Evolutionary conservation across 2,797 vertebrate species (phyloP).

Genomic region (Pogonophryne albipinna): DNA sequence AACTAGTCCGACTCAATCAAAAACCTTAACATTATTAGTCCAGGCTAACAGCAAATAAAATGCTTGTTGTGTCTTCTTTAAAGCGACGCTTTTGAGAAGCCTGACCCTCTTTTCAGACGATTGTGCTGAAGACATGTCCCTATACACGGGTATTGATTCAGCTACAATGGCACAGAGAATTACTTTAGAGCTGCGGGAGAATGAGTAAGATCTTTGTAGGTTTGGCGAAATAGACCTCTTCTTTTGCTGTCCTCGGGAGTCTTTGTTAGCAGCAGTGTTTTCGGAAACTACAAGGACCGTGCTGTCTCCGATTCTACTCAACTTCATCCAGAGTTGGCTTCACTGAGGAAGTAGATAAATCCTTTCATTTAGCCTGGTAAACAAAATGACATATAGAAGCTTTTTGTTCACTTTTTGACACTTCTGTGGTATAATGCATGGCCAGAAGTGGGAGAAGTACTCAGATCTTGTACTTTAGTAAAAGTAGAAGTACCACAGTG

Average conservation of each 20-base stretch:
- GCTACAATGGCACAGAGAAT: slow-evolving; percentile 41
- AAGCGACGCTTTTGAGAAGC: slow-evolving; percentile 6
- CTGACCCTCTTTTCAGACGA: slow-evolving; percentile 32
- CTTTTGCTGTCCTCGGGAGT: slow-evolving; percentile 9
- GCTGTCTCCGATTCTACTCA: not conserved
- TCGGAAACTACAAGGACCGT: not conserved
- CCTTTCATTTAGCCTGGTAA: not conserved
- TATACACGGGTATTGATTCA: slow-evolving; percentile 47
- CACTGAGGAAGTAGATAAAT: not conserved
- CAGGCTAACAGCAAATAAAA: not conserved
- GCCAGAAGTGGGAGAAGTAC: no score
- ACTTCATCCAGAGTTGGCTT: slow-evolving; percentile 3
- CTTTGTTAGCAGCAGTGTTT: slow-evolving; percentile 10
- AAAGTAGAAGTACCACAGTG: no score
- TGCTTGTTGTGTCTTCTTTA: slow-evolving; percentile 16
- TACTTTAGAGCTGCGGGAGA: slow-evolving; percentile 44
- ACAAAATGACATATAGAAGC: no score
- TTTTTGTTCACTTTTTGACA: not conserved
- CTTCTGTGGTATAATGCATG: no score
- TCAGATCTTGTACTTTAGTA: no score
- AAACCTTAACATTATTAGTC: slow-evolving; percentile 17
- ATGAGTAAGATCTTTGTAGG: slow-evolving; percentile 51
- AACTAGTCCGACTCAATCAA: slow-evolving; percentile 16
- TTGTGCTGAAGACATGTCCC: slow-evolving; percentile 45
- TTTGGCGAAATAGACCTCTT: slow-evolving; percentile 11